Conservation (phyloP, 2,797 vertebrate genomes). For the Euphonia xanthogaster region DNA sequence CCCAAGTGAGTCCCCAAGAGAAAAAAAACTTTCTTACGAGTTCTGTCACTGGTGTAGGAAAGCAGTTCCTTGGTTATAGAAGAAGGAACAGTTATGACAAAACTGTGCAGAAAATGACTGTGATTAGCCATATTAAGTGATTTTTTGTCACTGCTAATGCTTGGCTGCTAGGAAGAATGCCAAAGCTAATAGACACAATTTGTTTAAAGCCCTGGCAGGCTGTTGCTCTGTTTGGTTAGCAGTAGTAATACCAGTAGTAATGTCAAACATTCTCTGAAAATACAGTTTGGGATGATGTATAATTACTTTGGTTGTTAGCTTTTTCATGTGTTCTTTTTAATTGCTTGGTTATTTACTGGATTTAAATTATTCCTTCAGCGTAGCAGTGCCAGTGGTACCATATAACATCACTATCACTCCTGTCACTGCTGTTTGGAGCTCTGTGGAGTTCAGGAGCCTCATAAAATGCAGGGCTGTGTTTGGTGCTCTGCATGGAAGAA, state of each 20-base stretch:
- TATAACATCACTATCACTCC: neutral
- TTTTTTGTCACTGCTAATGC: conserved; percentile 31
- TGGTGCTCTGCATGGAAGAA: neutral
- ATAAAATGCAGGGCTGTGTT: neutral
- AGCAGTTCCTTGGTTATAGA: neutral
- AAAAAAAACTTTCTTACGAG: neutral
- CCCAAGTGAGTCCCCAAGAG: neutral
- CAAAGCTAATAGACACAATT: conserved; percentile 54
- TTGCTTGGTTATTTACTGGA: conserved; percentile 4
- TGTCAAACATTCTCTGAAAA: conserved; percentile 23
- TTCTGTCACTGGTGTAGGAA: neutral
- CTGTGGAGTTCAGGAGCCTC: neutral
- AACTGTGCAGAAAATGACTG: neutral
- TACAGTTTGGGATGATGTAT: neutral
- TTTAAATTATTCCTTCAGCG: neutral
- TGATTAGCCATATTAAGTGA: conserved; percentile 31
- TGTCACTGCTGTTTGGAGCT: neutral
- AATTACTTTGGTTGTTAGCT: neutral
- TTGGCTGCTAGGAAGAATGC: conserved; percentile 47
- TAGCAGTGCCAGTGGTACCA: neutral
- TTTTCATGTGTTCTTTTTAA: neutral
- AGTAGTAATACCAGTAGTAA: conserved; percentile 1
- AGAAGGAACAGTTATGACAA: neutral
- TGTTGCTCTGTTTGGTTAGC: conserved; percentile 46
- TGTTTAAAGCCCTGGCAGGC: conserved; percentile 47